These are phyloP conservation scores for Drosophila anomalata DNA, from an alignment of 2,888 invertebrate genomes.

Conservation along the genomic window DNA sequence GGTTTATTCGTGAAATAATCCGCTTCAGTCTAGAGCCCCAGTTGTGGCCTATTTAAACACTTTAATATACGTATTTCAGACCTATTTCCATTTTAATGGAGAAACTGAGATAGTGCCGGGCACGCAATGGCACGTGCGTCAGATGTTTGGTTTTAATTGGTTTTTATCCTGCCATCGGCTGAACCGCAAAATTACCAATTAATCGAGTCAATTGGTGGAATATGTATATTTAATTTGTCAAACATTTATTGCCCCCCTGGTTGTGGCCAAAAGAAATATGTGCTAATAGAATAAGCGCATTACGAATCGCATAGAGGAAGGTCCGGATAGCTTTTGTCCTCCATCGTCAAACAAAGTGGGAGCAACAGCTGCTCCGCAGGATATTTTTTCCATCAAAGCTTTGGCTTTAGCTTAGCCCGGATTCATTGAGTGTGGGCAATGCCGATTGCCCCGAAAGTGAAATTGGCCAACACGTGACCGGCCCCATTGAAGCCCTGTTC, in stretches of 20 bases:
- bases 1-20: neutral
- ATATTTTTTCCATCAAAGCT: slow-evolving; percentile 16
- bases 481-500: slow-evolving; percentile 46
- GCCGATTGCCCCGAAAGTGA: slow-evolving; percentile 40
- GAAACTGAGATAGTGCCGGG: slow-evolving; percentile 22
- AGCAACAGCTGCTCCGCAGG: slow-evolving; percentile 44
- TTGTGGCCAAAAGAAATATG: slow-evolving; percentile 19
- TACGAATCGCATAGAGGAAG: slow-evolving; percentile 12
- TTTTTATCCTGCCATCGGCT: slow-evolving; percentile 3
- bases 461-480: slow-evolving; percentile 47
- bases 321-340: slow-evolving; percentile 25
- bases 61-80: slow-evolving; percentile 12
- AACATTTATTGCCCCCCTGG: slow-evolving; percentile 22
- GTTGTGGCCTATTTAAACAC: slow-evolving; percentile 5
- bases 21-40: neutral
- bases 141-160: slow-evolving; percentile 16
- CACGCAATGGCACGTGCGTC: slow-evolving; percentile 59
- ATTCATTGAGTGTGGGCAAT: slow-evolving; percentile 5
- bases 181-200: slow-evolving; percentile 46
- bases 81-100: slow-evolving; percentile 24
- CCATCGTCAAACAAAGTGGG: slow-evolving; percentile 6
- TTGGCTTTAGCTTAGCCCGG: slow-evolving; percentile 35
- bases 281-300: slow-evolving; percentile 12
- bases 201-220: slow-evolving; percentile 40
- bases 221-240: slow-evolving; percentile 44